phyloP scores from a whole-genome alignment of 2,888 invertebrate species.

The Atherix ibis region DNA sequence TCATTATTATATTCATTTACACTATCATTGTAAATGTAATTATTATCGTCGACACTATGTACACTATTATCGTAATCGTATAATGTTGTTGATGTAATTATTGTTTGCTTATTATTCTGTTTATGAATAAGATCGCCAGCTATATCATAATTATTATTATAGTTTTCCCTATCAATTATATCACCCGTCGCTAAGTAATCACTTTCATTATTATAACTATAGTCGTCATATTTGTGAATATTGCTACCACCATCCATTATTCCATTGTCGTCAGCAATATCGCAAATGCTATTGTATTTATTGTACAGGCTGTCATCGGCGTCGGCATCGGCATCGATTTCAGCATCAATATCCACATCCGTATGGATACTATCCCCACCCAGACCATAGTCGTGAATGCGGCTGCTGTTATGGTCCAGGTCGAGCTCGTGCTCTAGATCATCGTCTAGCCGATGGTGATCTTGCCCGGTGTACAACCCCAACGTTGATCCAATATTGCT shows the following conservation, averaged over 20 bases:
- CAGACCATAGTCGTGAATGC: slow-evolving; percentile 5
- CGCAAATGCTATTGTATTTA: background rate
- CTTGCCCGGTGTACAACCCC: no score
- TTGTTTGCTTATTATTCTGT: slow-evolving; percentile 7
- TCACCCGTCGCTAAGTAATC: slow-evolving; percentile 19
- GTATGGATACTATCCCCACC: no score
- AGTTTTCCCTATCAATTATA: slow-evolving; percentile 16
- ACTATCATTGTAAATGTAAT: slow-evolving; percentile 8
- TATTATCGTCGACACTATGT: slow-evolving; percentile 6
- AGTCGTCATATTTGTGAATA: slow-evolving; percentile 18
- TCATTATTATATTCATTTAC: slow-evolving; percentile 9
- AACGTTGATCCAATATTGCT: no score
- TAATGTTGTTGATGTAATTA: slow-evolving; percentile 7
- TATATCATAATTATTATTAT: slow-evolving; percentile 22
- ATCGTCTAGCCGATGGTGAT: no score
- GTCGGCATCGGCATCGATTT: background rate
- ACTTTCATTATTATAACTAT: slow-evolving; percentile 19
- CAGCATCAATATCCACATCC: no score
- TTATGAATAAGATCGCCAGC: slow-evolving; percentile 2
- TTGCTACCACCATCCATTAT: slow-evolving; percentile 18
- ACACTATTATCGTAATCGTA: slow-evolving; percentile 1
- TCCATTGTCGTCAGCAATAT: slow-evolving; percentile 3
- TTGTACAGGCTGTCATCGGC: background rate
- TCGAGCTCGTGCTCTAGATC: no score
- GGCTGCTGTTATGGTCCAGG: slow-evolving; percentile 6